Conservation (phyloP, 2,797 vertebrate species). For the Leuciscus waleckii region DNA sequence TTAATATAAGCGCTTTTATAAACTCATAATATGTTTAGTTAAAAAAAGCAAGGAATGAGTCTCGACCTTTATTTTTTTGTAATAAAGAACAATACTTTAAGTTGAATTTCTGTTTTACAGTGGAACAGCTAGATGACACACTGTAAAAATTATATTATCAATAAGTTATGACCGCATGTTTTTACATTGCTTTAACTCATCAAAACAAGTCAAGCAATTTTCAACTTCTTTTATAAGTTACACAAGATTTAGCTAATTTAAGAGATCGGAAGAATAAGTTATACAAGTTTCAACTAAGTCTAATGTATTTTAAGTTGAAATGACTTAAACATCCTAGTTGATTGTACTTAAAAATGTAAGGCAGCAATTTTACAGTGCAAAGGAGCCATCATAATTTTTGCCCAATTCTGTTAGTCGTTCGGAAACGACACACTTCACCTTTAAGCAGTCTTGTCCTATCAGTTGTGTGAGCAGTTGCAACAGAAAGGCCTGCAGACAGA, state of each 20-base stretch:
- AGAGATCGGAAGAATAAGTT: too few species aligned
- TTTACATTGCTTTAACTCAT: too few species aligned
- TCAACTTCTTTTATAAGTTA: too few species aligned
- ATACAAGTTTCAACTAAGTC: too few species aligned
- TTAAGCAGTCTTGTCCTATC: slow-evolving; percentile 9
- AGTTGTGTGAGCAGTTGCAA: slow-evolving; percentile 13
- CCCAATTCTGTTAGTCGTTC: background rate
- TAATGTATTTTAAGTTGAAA: too few species aligned
- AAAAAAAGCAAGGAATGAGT: background rate
- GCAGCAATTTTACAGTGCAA: too few species aligned
- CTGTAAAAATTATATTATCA: too few species aligned
- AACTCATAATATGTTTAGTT: background rate
- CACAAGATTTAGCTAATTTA: too few species aligned
- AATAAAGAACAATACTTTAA: background rate
- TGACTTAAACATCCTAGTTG: too few species aligned
- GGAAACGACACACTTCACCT: background rate
- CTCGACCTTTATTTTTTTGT: background rate
- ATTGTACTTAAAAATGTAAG: too few species aligned
- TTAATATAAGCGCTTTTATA: background rate
- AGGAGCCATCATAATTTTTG: background rate
- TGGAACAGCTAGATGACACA: background rate
- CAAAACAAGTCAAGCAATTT: too few species aligned
- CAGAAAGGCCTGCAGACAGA: background rate
- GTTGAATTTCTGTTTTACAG: background rate
- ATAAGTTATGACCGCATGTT: too few species aligned